Evolutionary conservation across 1,140 invertebrate species (phyloP).

Genomic region (Lepidostoma basale): DNA sequence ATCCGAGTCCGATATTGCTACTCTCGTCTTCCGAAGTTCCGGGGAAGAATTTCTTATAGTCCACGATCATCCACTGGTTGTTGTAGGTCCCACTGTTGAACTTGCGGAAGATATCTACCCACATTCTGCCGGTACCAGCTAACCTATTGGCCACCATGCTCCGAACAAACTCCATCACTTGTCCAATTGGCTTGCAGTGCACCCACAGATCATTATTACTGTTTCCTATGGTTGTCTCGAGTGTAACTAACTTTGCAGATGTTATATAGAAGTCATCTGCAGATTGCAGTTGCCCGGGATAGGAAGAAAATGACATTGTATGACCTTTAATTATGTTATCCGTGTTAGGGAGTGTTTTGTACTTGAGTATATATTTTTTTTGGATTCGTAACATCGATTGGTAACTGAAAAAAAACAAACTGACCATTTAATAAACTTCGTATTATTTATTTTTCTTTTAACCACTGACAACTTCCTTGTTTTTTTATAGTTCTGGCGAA

Average conservation of each 20-base stretch:
- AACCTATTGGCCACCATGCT: conserved; percentile 74
- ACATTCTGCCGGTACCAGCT: conserved; percentile 64
- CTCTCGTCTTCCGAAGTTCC: conserved; percentile 46
- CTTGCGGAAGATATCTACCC: conserved; percentile 61
- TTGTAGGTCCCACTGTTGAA: conserved; percentile 84
- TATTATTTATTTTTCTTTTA: background rate
- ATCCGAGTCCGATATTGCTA: conserved; percentile 44
- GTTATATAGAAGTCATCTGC: conserved; percentile 75
- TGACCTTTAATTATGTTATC: conserved; percentile 55
- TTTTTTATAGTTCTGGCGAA: no score
- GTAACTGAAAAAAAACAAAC: conserved; percentile 51
- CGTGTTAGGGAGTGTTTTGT: conserved; percentile 46
- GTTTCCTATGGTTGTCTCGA: conserved; percentile 79
- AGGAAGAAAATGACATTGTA: conserved; percentile 68
- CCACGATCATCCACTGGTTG: conserved; percentile 80
- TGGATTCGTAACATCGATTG: conserved; percentile 68
- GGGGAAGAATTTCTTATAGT: conserved; percentile 69
- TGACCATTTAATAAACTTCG: background rate
- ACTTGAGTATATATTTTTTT: conserved; percentile 69
- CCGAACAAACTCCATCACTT: conserved; percentile 69
- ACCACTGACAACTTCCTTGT: no score
- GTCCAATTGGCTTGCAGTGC: conserved; percentile 61
- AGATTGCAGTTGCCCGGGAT: conserved; percentile 67
- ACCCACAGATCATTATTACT: conserved; percentile 68
- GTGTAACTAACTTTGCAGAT: conserved; percentile 67